Conservation (phyloP, 1,140 invertebrate genomes). For the Epicauta chinensis region DNA sequence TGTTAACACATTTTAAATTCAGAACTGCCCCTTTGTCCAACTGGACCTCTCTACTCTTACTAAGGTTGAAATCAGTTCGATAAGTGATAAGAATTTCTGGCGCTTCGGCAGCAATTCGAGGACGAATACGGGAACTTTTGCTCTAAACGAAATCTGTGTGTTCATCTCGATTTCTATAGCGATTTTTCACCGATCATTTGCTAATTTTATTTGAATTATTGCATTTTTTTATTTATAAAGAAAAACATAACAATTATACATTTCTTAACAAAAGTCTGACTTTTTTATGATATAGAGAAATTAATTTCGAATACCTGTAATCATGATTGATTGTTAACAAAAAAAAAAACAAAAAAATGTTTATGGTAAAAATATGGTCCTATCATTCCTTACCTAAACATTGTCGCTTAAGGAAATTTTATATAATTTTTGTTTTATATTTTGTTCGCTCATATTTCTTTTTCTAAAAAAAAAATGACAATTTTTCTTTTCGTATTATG, state of each 20-base stretch:
- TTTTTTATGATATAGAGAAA: slow-evolving; percentile 21
- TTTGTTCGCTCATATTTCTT: slow-evolving; percentile 14
- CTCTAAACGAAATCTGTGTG: too few relatives aligned
- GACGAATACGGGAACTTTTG: too few relatives aligned
- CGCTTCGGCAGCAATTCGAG: too few relatives aligned
- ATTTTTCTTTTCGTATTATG: background rate
- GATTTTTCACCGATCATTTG: too few relatives aligned
- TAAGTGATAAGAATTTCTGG: too few relatives aligned
- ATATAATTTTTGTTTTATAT: slow-evolving; percentile 17
- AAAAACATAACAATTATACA: slow-evolving; percentile 5
- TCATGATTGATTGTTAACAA: slow-evolving; percentile 24
- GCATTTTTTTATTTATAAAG: slow-evolving; percentile 7
- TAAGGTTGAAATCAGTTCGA: too few relatives aligned
- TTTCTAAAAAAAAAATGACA: background rate
- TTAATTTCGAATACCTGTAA: slow-evolving; percentile 27
- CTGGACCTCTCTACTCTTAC: too few relatives aligned
- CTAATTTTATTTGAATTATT: slow-evolving; percentile 19
- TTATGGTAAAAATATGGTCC: slow-evolving; percentile 23
- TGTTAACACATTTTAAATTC: too few relatives aligned
- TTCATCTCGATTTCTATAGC: too few relatives aligned
- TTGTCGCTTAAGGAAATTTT: slow-evolving; percentile 14
- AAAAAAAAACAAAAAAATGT: too few relatives aligned
- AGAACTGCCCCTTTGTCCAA: too few relatives aligned
- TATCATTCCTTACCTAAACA: slow-evolving; percentile 29
- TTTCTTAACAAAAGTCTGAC: slow-evolving; percentile 26